Evolutionary conservation across 2,888 invertebrate species (phyloP).

Genomic region (Thera britannica): DNA sequence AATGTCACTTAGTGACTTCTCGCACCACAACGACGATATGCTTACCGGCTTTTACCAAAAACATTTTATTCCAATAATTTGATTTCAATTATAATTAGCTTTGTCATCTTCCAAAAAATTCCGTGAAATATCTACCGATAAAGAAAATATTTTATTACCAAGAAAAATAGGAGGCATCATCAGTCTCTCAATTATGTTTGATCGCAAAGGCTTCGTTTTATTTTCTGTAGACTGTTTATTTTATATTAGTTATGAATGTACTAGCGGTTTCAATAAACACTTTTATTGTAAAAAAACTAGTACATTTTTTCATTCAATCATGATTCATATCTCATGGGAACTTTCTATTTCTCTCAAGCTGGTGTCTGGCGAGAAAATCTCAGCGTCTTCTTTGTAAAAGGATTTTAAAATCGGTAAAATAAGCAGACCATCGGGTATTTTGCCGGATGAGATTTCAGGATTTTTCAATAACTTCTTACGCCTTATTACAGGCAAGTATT

Average conservation of each 20-base stretch:
- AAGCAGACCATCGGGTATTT: constrained; percentile 22
- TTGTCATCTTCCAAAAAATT: too few species aligned
- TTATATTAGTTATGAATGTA: constrained; percentile 2
- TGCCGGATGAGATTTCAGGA: constrained; percentile 25
- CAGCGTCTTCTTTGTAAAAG: constrained; percentile 18
- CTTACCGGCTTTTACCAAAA: too few species aligned
- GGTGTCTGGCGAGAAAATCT: constrained; percentile 21
- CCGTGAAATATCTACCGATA: neutral
- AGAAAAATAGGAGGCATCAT: neutral
- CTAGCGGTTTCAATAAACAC: constrained; percentile 1
- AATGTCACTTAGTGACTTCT: too few species aligned
- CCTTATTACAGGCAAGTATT: constrained; percentile 10
- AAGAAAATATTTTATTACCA: neutral
- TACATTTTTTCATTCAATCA: constrained; percentile 7
- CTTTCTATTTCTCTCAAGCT: constrained; percentile 12
- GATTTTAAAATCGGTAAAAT: constrained; percentile 31
- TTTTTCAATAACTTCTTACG: constrained; percentile 28
- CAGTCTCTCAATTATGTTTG: constrained; percentile 11
- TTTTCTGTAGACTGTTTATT: neutral
- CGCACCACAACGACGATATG: too few species aligned
- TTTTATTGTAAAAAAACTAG: neutral
- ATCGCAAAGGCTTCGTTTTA: constrained; percentile 3
- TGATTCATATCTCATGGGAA: constrained; percentile 23
- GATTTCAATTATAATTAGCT: too few species aligned
- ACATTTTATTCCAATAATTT: too few species aligned